These are phyloP conservation scores for Nannoperca australis DNA, from an alignment of 2,797 vertebrate genomes.

Conservation along the genomic window DNA sequence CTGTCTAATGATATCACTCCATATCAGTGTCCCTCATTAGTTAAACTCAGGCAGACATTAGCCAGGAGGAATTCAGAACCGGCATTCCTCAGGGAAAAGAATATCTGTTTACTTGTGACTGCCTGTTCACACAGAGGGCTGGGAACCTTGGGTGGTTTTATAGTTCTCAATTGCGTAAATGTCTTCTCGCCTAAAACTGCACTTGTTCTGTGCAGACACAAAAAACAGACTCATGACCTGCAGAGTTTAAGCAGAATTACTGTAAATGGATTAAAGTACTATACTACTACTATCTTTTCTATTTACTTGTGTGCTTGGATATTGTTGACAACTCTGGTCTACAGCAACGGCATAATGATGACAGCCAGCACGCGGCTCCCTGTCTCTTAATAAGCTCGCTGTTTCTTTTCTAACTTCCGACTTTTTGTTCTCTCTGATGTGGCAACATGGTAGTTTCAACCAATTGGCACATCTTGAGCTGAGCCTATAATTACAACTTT, in stretches of 20 bases:
- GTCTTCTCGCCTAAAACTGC: not conserved
- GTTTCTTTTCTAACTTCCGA: conserved; percentile 66
- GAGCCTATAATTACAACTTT: conserved; percentile 80
- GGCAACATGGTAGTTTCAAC: conserved; percentile 77
- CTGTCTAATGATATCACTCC: conserved; percentile 58
- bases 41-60: conserved; percentile 66
- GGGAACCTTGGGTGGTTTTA: conserved; percentile 8
- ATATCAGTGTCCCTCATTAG: conserved; percentile 68
- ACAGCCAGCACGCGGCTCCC: conserved; percentile 72
- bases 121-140: conserved; percentile 30
- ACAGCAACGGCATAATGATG: conserved; percentile 52
- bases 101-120: conserved; percentile 52
- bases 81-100: conserved; percentile 61
- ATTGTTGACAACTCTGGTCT: conserved; percentile 39
- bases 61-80: conserved; percentile 62
- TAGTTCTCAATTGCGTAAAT: not conserved
- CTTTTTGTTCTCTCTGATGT: conserved; percentile 79
- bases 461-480: conserved; percentile 77
- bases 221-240: conserved; percentile 2
- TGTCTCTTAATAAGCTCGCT: conserved; percentile 67
- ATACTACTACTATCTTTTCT: conserved; percentile 14
- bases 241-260: not conserved
- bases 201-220: not conserved
- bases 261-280: not conserved
- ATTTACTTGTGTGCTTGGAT: conserved; percentile 9